phyloP scores from a whole-genome alignment of 2,113 vertebrate species.

The Apus apus region DNA sequence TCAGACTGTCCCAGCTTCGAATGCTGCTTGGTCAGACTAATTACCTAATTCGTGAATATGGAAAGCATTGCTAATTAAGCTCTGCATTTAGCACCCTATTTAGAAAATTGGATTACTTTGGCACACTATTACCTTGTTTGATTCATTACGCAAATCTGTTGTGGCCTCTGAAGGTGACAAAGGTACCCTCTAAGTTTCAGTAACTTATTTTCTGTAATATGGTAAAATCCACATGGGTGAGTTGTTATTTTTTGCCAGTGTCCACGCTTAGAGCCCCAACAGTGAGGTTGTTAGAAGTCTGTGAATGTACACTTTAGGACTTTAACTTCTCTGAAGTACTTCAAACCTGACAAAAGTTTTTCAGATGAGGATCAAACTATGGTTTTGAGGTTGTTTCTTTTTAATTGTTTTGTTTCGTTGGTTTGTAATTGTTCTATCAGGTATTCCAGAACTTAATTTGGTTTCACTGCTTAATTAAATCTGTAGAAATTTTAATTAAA shows the following conservation, averaged over 20 bases:
- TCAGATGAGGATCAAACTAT: neutral
- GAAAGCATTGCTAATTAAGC: slow-evolving; percentile 32
- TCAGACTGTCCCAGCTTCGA: neutral
- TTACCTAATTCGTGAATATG: neutral
- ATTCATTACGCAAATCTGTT: neutral
- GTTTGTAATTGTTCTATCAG: neutral
- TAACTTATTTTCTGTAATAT: neutral
- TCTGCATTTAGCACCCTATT: neutral
- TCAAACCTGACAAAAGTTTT: neutral
- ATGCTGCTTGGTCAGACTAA: neutral
- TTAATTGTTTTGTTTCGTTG: neutral
- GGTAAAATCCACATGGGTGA: neutral
- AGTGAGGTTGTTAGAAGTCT: neutral
- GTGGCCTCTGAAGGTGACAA: neutral
- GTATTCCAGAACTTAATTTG: neutral
- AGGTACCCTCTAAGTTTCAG: neutral
- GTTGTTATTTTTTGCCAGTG: neutral
- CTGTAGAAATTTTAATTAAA: neutral
- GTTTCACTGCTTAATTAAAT: neutral
- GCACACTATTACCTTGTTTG: neutral
- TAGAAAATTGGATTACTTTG: neutral
- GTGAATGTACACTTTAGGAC: neutral
- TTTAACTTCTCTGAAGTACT: neutral
- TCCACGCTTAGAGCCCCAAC: neutral
- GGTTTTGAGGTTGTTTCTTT: neutral